These are phyloP conservation scores for Peromyscus melanophrys DNA, from an alignment of 2,797 vertebrate species.

Conservation along the genomic window DNA sequence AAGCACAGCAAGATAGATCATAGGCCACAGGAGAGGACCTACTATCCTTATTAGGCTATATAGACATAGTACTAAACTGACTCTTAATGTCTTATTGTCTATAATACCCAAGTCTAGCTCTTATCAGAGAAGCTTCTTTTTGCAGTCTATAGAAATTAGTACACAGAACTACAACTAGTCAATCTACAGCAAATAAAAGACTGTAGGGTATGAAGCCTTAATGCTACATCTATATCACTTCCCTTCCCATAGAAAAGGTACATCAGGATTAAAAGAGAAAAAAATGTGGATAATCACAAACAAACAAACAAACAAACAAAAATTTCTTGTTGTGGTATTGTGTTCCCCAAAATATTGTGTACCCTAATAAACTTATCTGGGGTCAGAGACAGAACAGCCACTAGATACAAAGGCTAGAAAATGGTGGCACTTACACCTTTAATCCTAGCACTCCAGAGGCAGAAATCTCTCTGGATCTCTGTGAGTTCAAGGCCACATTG, in stretches of 20 bases:
- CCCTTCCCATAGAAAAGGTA: not conserved
- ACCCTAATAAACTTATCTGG: no score
- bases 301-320: not conserved
- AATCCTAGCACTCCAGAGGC: no score
- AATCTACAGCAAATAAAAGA: not conserved
- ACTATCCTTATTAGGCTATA: not conserved
- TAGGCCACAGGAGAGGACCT: not conserved
- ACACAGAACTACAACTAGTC: not conserved
- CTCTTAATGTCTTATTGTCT: not conserved
- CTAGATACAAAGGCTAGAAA: no score
- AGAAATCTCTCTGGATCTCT: no score
- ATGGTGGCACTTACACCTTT: no score
- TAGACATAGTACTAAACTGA: not conserved
- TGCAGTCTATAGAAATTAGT: not conserved
- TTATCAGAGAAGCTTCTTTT: not conserved
- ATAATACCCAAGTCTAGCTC: not conserved
- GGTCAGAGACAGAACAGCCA: no score
- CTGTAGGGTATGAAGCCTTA: not conserved
- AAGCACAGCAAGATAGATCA: not conserved
- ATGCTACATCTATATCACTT: not conserved
- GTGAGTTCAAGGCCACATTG: no score
- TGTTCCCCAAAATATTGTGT: no score
- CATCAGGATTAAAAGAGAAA: not conserved
- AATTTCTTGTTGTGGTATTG: no score
- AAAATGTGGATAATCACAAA: not conserved